Evolutionary conservation across 2,113 vertebrate species (phyloP).

Genomic region (Anarhynchus alexandrinus): DNA sequence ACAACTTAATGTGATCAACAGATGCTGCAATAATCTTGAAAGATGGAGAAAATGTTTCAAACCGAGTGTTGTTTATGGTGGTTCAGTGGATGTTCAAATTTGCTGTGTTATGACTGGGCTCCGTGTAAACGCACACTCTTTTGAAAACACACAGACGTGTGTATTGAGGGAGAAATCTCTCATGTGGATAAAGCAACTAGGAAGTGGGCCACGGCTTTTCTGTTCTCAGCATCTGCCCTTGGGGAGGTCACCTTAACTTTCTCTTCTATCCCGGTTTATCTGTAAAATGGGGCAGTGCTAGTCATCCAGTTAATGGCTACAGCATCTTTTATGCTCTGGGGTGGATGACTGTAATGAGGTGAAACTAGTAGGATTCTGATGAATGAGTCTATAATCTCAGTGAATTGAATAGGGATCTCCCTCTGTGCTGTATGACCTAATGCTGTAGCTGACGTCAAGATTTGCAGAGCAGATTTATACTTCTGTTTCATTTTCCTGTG

Average conservation of each 20-base stretch:
- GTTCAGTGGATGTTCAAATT: neutral
- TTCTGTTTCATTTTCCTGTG: neutral
- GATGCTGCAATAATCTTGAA: slow-evolving; percentile 57
- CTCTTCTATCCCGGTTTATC: neutral
- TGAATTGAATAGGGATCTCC: slow-evolving; percentile 22
- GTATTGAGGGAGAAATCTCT: neutral
- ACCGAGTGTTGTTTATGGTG: slow-evolving; percentile 9
- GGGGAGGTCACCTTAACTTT: neutral
- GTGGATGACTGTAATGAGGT: neutral
- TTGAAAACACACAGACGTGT: neutral
- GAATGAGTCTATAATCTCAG: neutral
- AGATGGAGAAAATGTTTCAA: slow-evolving; percentile 51
- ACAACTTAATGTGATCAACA: slow-evolving; percentile 61
- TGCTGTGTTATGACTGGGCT: slow-evolving; percentile 44
- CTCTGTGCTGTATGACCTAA: slow-evolving; percentile 19
- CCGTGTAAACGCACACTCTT: neutral
- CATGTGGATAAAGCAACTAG: neutral
- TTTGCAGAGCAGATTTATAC: neutral
- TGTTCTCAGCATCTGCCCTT: neutral
- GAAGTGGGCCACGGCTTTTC: neutral
- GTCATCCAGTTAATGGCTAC: neutral
- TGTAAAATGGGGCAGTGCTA: neutral
- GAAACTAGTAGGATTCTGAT: neutral
- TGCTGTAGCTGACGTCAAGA: slow-evolving; percentile 6
- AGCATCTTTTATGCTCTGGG: neutral